Percentiles rank a stretch among this genome's conserved stretches.
Conservation (phyloP, 2,113 vertebrate genomes). For the Garra rufa region DNA sequence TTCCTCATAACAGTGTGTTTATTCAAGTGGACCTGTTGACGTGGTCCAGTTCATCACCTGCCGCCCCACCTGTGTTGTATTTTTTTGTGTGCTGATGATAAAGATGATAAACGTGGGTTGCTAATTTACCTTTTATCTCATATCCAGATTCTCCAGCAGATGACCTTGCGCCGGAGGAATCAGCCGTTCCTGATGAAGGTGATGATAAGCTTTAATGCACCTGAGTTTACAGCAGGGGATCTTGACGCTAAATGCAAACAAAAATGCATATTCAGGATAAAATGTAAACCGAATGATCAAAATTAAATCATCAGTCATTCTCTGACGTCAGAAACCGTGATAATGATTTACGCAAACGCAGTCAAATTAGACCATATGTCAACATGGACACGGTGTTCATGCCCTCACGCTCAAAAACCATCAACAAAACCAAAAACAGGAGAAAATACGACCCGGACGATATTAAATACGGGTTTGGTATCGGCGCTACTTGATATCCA, state of each 20-base stretch:
- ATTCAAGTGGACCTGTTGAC: background rate
- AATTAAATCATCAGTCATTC: background rate
- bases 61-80: background rate
- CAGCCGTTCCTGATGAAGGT: background rate
- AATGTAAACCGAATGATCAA: background rate
- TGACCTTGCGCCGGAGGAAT: background rate
- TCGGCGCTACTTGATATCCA: background rate
- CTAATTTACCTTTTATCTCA: slow-evolving; percentile 3
- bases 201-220: background rate
- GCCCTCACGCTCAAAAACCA: slow-evolving; percentile 15
- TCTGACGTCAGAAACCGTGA: background rate
- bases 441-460: background rate
- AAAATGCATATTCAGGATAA: background rate
- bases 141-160: background rate
- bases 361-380: background rate
- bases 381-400: background rate
- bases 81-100: background rate
- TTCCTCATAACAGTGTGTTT: background rate
- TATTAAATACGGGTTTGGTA: slow-evolving; percentile 5
- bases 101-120: background rate
- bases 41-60: background rate
- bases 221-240: background rate
- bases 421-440: background rate
- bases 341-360: background rate
- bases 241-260: background rate